These are phyloP conservation scores for Paramormyrops hopkinsi DNA, from an alignment of 2,797 vertebrate genomes.

Conservation along the genomic window DNA sequence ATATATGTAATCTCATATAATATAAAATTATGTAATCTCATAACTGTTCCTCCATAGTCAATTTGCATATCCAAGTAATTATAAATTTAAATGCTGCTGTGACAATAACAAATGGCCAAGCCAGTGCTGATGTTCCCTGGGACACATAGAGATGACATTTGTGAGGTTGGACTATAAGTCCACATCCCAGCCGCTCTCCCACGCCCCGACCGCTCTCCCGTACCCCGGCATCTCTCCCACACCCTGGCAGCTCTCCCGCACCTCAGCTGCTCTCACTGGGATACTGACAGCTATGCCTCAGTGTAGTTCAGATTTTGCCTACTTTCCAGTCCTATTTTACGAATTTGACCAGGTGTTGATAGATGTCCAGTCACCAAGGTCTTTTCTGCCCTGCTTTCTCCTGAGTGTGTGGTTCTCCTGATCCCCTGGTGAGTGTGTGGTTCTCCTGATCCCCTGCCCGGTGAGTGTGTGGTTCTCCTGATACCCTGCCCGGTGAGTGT, in stretches of 20 bases:
- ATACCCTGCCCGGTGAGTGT: too few species aligned
- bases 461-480: too few species aligned
- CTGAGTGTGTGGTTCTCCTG: too few species aligned
- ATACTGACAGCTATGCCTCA: not conserved
- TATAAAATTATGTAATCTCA: not conserved
- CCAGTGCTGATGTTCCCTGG: not conserved
- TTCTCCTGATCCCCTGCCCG: too few species aligned
- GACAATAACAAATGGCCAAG: not conserved
- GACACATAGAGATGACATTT: not conserved
- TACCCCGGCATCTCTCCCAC: too few species aligned
- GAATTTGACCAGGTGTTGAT: not conserved
- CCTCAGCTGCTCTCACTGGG: not conserved
- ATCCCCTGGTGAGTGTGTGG: too few species aligned
- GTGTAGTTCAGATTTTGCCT: not conserved
- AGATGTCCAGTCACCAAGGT: not conserved
- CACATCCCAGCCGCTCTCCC: too few species aligned
- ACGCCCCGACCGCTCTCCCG: too few species aligned
- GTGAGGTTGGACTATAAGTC: not conserved
- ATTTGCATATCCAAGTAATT: not conserved
- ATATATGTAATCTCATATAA: not conserved
- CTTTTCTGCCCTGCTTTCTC: too few species aligned
- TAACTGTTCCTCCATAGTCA: not conserved
- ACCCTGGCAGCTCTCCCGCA: not conserved
- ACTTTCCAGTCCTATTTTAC: not conserved
- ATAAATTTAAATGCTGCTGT: not conserved